These are phyloP conservation scores for Tragulus kanchil DNA, from an alignment of 2,113 vertebrate genomes.

Conservation along the genomic window DNA sequence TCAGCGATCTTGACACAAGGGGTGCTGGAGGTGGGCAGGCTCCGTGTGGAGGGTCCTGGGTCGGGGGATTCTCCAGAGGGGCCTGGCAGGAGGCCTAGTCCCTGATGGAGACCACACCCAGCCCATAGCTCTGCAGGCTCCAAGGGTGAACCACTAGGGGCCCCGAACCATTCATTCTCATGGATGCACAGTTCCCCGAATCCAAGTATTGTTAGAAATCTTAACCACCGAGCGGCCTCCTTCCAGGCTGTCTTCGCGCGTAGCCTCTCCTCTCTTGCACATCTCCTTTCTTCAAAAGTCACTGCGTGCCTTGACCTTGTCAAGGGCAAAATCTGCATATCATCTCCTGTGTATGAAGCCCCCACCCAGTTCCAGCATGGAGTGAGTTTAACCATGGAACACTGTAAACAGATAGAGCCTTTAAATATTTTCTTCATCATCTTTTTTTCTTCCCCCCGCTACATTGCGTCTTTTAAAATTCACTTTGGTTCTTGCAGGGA, in stretches of 20 bases:
- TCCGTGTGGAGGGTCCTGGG: slow-evolving; percentile 65
- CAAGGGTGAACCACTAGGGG: slow-evolving; percentile 81
- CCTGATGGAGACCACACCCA: slow-evolving; percentile 86
- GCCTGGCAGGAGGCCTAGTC: slow-evolving; percentile 69
- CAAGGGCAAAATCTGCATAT: slow-evolving; percentile 89
- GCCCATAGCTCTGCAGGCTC: slow-evolving; percentile 48
- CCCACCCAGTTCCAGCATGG: slow-evolving; percentile 91
- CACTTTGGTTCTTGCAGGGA: slow-evolving; percentile 91
- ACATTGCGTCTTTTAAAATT: slow-evolving; percentile 84
- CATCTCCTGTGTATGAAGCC: slow-evolving; percentile 89
- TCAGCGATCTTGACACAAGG: slow-evolving; percentile 67
- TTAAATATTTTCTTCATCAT: slow-evolving; percentile 89
- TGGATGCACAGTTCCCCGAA: slow-evolving; percentile 76
- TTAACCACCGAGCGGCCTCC: slow-evolving; percentile 68
- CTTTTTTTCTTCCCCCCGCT: slow-evolving; percentile 46
- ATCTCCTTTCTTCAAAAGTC: slow-evolving; percentile 84
- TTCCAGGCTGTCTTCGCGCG: slow-evolving; percentile 69
- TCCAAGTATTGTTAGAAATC: slow-evolving; percentile 65
- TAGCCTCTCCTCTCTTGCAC: slow-evolving; percentile 79
- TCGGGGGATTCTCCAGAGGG: slow-evolving; percentile 41
- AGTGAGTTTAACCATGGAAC: slow-evolving; percentile 87
- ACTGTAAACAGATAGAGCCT: slow-evolving; percentile 91
- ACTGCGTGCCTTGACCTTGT: slow-evolving; percentile 89
- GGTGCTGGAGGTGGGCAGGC: slow-evolving; percentile 68
- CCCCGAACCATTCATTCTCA: slow-evolving; percentile 84